A percentile compares a stretch with the other conserved stretches of the same genome.
Conservation (phyloP, 2,888 invertebrate species). For the Pterobdella sp. region DNA sequence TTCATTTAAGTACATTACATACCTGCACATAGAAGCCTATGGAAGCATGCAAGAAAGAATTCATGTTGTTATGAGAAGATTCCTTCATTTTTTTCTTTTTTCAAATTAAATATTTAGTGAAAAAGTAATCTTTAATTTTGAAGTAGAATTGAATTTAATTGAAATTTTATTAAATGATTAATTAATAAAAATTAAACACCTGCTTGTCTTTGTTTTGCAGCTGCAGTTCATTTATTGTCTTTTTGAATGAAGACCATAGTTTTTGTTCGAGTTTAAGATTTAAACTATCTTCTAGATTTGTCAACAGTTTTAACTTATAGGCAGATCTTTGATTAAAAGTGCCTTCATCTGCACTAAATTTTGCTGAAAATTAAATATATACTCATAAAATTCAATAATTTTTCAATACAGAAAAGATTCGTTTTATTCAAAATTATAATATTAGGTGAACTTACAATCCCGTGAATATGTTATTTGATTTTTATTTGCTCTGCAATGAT, state of each 20-base stretch:
- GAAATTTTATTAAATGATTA: too few relatives aligned
- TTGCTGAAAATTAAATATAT: too few relatives aligned
- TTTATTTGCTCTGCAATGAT: background rate
- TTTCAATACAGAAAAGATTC: background rate
- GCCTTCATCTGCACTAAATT: too few relatives aligned
- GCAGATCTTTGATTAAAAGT: background rate
- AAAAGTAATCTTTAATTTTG: too few relatives aligned
- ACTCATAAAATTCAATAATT: background rate
- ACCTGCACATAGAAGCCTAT: conserved; percentile 70
- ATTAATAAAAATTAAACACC: too few relatives aligned
- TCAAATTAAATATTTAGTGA: too few relatives aligned
- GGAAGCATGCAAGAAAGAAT: conserved; percentile 73
- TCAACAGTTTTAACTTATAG: background rate
- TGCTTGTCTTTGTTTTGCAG: conserved; percentile 70
- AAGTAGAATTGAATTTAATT: background rate
- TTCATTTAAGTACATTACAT: too few relatives aligned
- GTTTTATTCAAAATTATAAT: background rate
- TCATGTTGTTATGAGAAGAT: conserved; percentile 65
- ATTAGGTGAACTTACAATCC: background rate
- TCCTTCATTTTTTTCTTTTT: background rate
- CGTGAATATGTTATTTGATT: background rate
- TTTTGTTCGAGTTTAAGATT: conserved; percentile 62
- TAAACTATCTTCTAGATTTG: conserved; percentile 1
- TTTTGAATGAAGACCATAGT: conserved; percentile 64
- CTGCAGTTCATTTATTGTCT: conserved; percentile 72